Evolutionary conservation across 2,797 vertebrate genomes (phyloP), one percentile per base, ranked within the genome.

Genomic region (Lemur catta): DNA sequence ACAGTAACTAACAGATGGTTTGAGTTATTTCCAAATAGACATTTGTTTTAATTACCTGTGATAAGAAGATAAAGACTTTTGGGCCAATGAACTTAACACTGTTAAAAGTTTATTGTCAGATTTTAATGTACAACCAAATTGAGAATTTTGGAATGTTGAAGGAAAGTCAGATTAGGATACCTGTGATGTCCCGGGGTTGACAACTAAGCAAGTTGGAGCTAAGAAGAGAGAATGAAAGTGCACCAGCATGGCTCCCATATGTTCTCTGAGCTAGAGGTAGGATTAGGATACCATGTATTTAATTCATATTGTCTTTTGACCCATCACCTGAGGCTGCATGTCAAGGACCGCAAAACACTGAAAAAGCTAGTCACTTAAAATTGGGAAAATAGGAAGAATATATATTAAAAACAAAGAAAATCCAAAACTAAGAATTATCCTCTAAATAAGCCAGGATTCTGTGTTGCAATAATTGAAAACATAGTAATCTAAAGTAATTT

Each of bases 11-110:
- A 91, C 72, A 96, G 55, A 85, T 94, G 85, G 41, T 12, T 50
- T 87, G 78, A 92, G 5, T 67, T 97, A 38, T 85, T 93, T 94
- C 46, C 78, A 91, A 76, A 72, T 18, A 91, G 48, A 75, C 4
- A 26, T 65, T 75, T 76, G 55, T 88, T 91, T 63, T 74, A 41
- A 67, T 90, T 78, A 81, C 72, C 65, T 95, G 46, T 82, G 63
- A 72, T 74, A 91, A 85, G 65, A 93, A 71, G 30, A 50, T 89
- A 59, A 52, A 88, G 46, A 48, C 3, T 88, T 94, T 33, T 85
- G 81, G 30, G 11, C 2, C 46, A 38, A 20, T 65, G 18, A 88
- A n/a, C 48, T 13, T 28, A 76, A 48, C 28, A n/a, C 1, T 72
- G 17, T 85, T 65, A 52, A 76, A 90, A 76, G 0, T 63, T 78